Conservation (phyloP, 2,888 invertebrate species). For the Onthophagus sagittarius region DNA sequence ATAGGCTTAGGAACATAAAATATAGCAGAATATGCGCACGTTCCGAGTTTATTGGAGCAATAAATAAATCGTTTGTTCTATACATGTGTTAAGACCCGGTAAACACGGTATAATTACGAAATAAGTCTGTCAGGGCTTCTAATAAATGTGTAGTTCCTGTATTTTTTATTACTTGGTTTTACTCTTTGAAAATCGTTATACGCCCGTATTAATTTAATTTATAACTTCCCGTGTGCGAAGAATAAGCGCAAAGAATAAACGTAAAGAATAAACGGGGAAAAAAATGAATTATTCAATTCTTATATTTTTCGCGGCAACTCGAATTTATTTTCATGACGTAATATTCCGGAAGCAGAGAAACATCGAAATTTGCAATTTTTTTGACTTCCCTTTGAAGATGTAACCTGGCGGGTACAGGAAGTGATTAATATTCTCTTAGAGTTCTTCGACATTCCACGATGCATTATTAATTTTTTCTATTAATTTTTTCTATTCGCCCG, state of each 20-base stretch:
- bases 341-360: neutral
- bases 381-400: slow-evolving; percentile 3
- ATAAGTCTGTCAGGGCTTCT: slow-evolving; percentile 6
- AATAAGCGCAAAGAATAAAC: neutral
- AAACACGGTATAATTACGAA: slow-evolving; percentile 10
- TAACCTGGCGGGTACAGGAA: neutral
- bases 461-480: slow-evolving; percentile 11
- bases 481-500: slow-evolving; percentile 1
- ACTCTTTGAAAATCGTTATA: neutral
- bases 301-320: neutral
- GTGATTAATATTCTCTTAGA: neutral
- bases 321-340: slow-evolving; percentile 1
- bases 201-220: slow-evolving; percentile 8
- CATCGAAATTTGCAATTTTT: slow-evolving; percentile 3
- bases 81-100: slow-evolving; percentile 1
- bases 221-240: slow-evolving; percentile 6
- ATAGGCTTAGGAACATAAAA: neutral
- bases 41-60: neutral
- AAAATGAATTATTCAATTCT: slow-evolving; percentile 7
- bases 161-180: neutral
- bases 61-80: neutral
- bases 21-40: neutral
- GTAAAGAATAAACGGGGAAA: neutral
- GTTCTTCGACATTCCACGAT: neutral
- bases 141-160: neutral